A percentile compares a stretch with the other conserved stretches of the same genome.
Conservation (phyloP, 2,888 invertebrate species). For the Drosophila pegasa region DNA sequence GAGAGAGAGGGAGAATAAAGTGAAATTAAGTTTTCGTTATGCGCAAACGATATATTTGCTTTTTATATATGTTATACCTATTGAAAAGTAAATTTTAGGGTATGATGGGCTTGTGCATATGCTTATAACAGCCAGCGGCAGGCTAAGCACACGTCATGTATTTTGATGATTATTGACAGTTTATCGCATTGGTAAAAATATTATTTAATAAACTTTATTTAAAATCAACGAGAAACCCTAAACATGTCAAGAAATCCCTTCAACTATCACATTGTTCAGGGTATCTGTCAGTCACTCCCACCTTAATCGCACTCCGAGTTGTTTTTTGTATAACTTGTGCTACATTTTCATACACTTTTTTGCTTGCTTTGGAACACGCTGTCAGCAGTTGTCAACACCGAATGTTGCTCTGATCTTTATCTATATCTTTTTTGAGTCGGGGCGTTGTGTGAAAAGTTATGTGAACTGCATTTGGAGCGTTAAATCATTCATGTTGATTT, state of each 20-base stretch:
- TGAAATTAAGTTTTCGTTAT: slow-evolving; percentile 10
- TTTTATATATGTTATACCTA: not conserved
- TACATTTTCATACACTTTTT: slow-evolving; percentile 34
- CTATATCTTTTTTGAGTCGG: slow-evolving; percentile 16
- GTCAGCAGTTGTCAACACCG: slow-evolving; percentile 74
- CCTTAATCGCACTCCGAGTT: not conserved
- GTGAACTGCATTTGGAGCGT: slow-evolving; percentile 71
- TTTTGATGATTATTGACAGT: no score
- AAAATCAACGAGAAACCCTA: no score
- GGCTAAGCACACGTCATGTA: not conserved
- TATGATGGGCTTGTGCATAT: not conserved
- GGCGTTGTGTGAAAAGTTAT: slow-evolving; percentile 58
- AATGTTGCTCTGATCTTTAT: slow-evolving; percentile 39
- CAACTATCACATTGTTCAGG: not conserved
- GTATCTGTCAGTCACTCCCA: not conserved
- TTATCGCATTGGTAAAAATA: no score
- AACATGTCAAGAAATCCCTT: no score
- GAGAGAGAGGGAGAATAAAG: not conserved
- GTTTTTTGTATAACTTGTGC: slow-evolving; percentile 22
- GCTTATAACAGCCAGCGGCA: not conserved
- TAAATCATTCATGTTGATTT: slow-evolving; percentile 81
- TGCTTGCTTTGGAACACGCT: slow-evolving; percentile 29
- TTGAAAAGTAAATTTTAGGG: not conserved
- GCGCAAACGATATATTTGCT: not conserved
- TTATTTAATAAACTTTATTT: no score